A percentile compares a stretch with the other conserved stretches of the same genome.
phyloP scores from a whole-genome alignment of 2,797 vertebrate genomes.

The Chloroceryle inda region DNA sequence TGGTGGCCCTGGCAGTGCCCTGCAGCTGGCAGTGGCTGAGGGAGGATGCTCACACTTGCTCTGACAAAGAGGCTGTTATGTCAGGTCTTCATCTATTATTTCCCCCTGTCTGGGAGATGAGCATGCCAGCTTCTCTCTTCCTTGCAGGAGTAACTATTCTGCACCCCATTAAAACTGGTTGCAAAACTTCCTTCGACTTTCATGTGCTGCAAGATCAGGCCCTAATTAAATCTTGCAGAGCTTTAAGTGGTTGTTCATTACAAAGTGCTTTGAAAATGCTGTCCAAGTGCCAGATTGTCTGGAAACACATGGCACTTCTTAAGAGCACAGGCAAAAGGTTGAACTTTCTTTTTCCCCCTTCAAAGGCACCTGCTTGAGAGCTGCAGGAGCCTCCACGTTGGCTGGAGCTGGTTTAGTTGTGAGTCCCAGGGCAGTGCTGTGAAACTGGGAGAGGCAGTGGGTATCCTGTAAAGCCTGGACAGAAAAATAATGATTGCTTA shows the following conservation, averaged over 20 bases:
- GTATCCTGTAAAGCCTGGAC: neutral
- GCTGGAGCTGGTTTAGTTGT: rapidly evolving
- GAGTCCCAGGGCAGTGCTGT: rapidly evolving
- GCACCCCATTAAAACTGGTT: neutral
- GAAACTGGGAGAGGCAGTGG: neutral
- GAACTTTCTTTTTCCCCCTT: neutral
- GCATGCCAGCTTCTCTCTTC: neutral
- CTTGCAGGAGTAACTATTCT: neutral
- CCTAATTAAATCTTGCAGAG: neutral
- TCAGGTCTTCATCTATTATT: neutral
- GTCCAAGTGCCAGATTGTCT: neutral
- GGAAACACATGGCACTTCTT: neutral
- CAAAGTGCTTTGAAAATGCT: slow-evolving; percentile 1
- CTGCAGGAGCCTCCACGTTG: rapidly evolving
- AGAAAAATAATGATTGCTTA: rapidly evolving
- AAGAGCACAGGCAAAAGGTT: neutral
- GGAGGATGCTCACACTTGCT: neutral
- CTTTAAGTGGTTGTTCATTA: slow-evolving; percentile 13
- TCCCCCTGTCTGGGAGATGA: neutral
- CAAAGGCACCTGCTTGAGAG: neutral
- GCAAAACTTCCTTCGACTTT: neutral
- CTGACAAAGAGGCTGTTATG: neutral
- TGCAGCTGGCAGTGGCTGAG: neutral
- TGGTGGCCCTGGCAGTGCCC: neutral
- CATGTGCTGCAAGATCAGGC: neutral